phyloP scores from a whole-genome alignment of 1,140 invertebrate genomes.

The Tetranychus urticae region DNA sequence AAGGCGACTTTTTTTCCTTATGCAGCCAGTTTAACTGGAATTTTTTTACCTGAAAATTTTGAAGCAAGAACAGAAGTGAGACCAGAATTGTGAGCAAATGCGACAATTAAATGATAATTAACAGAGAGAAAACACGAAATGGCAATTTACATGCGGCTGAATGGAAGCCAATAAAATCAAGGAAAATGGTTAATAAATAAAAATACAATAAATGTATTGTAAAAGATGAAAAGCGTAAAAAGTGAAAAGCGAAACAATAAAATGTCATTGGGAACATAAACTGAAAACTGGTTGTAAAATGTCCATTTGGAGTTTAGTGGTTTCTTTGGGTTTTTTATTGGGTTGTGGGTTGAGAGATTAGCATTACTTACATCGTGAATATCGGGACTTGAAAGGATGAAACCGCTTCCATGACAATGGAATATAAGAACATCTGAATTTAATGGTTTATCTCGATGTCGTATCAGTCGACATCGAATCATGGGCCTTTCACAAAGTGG shows the following conservation, averaged over 20 bases:
- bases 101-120: background rate
- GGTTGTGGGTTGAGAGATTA: too few species aligned
- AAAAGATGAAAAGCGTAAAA: background rate
- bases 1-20: too few species aligned
- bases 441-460: background rate
- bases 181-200: too few species aligned
- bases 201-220: too few species aligned
- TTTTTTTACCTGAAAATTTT: too few species aligned
- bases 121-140: background rate
- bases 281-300: background rate
- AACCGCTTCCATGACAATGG: conserved; percentile 94
- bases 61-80: too few species aligned
- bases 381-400: conserved; percentile 81
- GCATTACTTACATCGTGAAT: conserved; percentile 46
- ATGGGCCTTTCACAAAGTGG: background rate
- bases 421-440: conserved; percentile 21
- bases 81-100: too few species aligned
- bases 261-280: background rate
- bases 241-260: background rate
- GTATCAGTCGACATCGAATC: background rate
- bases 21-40: too few species aligned
- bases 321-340: too few species aligned
- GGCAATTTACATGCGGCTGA: too few species aligned
- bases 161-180: too few species aligned
- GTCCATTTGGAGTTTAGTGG: background rate